Percentiles rank a stretch among this genome's conserved stretches.
Evolutionary conservation across 2,113 vertebrate species (phyloP).

Genomic region (Neolamprologus modestus): DNA sequence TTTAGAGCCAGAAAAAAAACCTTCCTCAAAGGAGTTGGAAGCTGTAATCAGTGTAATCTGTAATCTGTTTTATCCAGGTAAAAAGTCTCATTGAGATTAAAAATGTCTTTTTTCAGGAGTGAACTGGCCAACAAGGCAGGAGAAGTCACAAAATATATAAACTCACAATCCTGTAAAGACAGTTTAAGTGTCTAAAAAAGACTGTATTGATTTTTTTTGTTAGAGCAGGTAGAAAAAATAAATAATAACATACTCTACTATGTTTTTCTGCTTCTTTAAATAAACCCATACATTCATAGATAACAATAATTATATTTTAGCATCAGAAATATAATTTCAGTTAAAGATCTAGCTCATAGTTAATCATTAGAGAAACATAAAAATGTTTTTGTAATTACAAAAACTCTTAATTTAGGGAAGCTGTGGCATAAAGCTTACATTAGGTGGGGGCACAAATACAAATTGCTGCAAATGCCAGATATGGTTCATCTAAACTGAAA

Average conservation of each 20-base stretch:
- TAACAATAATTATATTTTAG: background rate
- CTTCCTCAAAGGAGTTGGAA: background rate
- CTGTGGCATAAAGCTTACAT: background rate
- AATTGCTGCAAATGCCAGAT: background rate
- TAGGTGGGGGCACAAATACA: accelerated
- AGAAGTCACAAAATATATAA: background rate
- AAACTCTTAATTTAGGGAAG: background rate
- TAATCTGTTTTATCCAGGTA: background rate
- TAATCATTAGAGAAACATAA: background rate
- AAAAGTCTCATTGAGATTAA: background rate
- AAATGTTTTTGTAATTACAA: background rate
- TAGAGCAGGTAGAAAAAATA: background rate
- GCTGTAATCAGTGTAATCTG: background rate
- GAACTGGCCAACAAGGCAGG: background rate
- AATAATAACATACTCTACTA: background rate
- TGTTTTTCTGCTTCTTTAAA: background rate
- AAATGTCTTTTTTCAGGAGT: background rate
- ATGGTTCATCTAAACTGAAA: background rate
- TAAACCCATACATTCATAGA: background rate
- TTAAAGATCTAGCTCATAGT: background rate
- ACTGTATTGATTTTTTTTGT: background rate
- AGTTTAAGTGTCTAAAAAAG: background rate
- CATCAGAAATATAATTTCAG: background rate
- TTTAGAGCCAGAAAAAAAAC: background rate
- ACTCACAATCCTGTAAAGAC: background rate